Conservation (phyloP, 2,888 invertebrate genomes). For the Athalia cordata region DNA sequence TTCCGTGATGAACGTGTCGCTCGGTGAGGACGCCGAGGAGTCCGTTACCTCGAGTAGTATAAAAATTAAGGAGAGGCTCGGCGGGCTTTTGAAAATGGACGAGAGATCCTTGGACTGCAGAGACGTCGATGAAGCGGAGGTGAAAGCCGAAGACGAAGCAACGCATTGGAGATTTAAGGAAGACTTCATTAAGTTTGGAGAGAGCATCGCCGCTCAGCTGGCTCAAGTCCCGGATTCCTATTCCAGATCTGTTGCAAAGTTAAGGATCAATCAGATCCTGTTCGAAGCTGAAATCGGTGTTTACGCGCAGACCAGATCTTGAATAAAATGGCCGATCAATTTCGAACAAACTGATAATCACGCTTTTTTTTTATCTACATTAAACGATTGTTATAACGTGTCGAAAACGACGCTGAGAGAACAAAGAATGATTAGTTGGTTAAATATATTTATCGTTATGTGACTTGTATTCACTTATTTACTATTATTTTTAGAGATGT, state of each 20-base stretch:
- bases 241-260: slow-evolving; percentile 64
- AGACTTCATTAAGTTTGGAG: slow-evolving; percentile 62
- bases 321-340: neutral
- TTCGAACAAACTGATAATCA: neutral
- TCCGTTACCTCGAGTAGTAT: slow-evolving; percentile 59
- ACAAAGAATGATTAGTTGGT: neutral
- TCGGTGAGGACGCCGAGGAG: slow-evolving; percentile 62
- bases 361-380: neutral
- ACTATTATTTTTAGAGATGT: neutral
- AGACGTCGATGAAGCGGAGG: slow-evolving; percentile 4
- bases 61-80: slow-evolving; percentile 49
- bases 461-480: neutral
- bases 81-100: slow-evolving; percentile 1
- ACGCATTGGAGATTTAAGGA: slow-evolving; percentile 57
- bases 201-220: slow-evolving; percentile 62
- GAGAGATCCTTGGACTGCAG: neutral
- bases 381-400: neutral
- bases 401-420: neutral
- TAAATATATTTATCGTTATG: neutral
- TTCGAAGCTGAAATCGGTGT: slow-evolving; percentile 65
- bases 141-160: slow-evolving; percentile 1
- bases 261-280: slow-evolving; percentile 64
- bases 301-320: slow-evolving; percentile 58
- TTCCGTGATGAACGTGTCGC: slow-evolving; percentile 57
- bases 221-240: slow-evolving; percentile 64